These are phyloP conservation scores for Hassar affinis DNA, from an alignment of 2,113 vertebrate genomes.

Conservation along the genomic window DNA sequence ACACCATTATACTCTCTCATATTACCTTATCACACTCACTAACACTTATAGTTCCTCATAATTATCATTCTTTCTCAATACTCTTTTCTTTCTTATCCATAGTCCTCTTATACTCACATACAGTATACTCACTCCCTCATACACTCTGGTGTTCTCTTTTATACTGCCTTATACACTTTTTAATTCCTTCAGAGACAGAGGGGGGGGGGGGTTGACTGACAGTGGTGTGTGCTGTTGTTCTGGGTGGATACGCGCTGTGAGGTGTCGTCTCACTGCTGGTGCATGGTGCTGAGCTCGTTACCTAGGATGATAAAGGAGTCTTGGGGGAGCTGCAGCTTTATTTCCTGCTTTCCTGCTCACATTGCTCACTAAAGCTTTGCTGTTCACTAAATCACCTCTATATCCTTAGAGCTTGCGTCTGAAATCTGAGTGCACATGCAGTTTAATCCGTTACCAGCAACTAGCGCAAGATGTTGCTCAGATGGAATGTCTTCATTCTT, in stretches of 20 bases:
- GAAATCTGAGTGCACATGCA: neutral
- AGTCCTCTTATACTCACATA: neutral
- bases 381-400: neutral
- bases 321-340: neutral
- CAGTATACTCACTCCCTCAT: neutral
- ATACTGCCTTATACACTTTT: neutral
- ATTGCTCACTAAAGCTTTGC: neutral
- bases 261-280: neutral
- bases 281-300: constrained; percentile 7
- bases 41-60: neutral
- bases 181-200: too few species aligned
- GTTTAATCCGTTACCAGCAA: neutral
- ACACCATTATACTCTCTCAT: too few species aligned
- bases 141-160: neutral
- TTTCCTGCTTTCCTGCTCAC: neutral
- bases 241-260: neutral
- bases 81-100: neutral
- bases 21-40: too few species aligned
- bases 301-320: neutral
- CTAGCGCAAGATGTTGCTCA: neutral
- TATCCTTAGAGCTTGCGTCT: neutral
- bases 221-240: neutral
- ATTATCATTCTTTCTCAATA: neutral
- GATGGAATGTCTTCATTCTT: neutral
- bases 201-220: neutral